These are phyloP conservation scores for Epizoanthus fatuus DNA, from an alignment of 92 coral and sea anemone species.

Conservation along the genomic window DNA sequence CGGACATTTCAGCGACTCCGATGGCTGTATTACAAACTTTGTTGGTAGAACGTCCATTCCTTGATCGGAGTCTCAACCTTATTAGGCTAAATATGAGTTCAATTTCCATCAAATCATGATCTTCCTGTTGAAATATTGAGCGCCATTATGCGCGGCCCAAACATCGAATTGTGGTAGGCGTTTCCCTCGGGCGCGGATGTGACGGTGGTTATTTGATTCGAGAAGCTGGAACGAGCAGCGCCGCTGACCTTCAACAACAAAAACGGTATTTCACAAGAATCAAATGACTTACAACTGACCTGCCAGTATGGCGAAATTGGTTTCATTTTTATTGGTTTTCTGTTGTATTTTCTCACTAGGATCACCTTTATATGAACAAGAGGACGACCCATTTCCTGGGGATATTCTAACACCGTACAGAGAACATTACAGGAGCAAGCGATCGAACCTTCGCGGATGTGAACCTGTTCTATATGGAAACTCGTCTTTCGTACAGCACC, in stretches of 20 bases:
- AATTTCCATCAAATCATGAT: not conserved
- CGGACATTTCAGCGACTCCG: slow-evolving; percentile 92
- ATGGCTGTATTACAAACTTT: slow-evolving; percentile 88
- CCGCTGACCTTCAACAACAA: slow-evolving; percentile 39
- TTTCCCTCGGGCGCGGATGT: slow-evolving; percentile 13
- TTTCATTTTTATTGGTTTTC: not conserved
- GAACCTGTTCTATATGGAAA: slow-evolving; percentile 88
- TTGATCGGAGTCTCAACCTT: not conserved
- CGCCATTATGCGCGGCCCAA: not conserved
- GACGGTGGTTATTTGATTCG: not conserved
- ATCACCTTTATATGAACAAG: slow-evolving; percentile 41
- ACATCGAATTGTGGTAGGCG: slow-evolving; percentile 26
- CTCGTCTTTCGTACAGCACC: slow-evolving; percentile 80
- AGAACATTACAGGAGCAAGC: slow-evolving; percentile 67
- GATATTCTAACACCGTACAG: slow-evolving; percentile 86
- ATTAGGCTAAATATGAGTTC: not conserved
- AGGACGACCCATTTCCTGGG: slow-evolving; percentile 63
- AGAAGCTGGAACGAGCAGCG: slow-evolving; percentile 5
- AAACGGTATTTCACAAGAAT: not conserved
- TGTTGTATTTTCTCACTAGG: not conserved
- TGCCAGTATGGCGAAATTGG: slow-evolving; percentile 1
- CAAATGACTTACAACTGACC: not conserved
- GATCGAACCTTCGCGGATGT: slow-evolving; percentile 86
- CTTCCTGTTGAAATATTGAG: no score
- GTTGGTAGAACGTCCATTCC: slow-evolving; percentile 81